phyloP scores from a whole-genome alignment of 1,140 invertebrate genomes.

The Mercenaria mercenaria region DNA sequence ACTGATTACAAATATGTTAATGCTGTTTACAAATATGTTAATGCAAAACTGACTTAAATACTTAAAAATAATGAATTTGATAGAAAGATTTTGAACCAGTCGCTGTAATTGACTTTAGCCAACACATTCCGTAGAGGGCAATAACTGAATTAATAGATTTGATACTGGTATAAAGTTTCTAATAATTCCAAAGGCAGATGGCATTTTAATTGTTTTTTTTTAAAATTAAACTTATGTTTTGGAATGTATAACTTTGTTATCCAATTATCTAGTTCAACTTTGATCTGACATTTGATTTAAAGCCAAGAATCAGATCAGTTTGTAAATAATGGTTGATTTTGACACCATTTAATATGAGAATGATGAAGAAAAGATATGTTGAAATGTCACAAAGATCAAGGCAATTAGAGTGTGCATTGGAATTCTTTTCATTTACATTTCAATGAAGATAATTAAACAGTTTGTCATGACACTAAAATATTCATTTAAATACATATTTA shows the following conservation, averaged over 20 bases:
- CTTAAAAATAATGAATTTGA: neutral
- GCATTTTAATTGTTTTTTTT: conserved; percentile 4
- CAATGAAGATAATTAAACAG: too few relatives aligned
- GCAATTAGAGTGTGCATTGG: neutral
- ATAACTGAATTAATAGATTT: neutral
- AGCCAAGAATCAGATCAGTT: neutral
- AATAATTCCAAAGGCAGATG: neutral
- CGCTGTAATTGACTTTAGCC: neutral
- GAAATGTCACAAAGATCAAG: neutral
- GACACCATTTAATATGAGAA: neutral
- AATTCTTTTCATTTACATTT: too few relatives aligned
- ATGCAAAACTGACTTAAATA: neutral
- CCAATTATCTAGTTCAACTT: neutral
- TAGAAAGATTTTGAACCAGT: neutral
- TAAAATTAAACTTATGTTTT: neutral
- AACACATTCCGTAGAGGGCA: neutral
- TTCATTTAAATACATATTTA: too few relatives aligned
- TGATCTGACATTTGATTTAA: neutral
- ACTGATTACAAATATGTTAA: neutral
- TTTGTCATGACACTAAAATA: too few relatives aligned
- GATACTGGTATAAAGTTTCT: conserved; percentile 2
- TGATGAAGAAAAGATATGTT: neutral
- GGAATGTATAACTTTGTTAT: neutral
- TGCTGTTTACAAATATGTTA: neutral
- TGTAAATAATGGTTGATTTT: neutral